A percentile compares a stretch with the other conserved stretches of the same genome.
These are phyloP conservation scores for Oscheius sp. DNA, from an alignment of 2,888 invertebrate species.

Conservation along the genomic window DNA sequence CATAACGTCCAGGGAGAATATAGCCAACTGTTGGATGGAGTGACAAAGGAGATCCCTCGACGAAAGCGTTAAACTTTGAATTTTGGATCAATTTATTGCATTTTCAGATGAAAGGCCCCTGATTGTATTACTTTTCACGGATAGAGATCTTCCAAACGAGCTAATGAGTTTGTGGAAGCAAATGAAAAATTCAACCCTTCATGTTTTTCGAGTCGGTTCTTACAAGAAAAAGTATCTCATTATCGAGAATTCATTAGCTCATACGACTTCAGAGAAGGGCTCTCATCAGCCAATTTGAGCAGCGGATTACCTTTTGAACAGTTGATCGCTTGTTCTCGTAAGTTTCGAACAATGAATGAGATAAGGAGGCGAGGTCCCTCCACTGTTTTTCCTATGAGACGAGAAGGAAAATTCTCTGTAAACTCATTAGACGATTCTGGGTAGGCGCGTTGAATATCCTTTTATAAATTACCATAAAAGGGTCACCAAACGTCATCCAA, in stretches of 20 bases:
- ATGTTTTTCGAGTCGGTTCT: constrained; percentile 46
- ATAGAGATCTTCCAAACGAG: constrained; percentile 34
- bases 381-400: not conserved
- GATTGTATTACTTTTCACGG: constrained; percentile 45
- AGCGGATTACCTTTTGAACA: constrained; percentile 38
- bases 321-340: constrained; percentile 35
- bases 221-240: constrained; percentile 21
- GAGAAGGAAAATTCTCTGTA: not conserved
- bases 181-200: constrained; percentile 35
- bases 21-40: constrained; percentile 38
- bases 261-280: no score
- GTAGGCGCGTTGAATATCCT: no score
- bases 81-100: no score
- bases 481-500: constrained; percentile 2
- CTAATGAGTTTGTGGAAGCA: constrained; percentile 39
- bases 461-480: no score
- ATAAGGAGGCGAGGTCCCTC: not conserved
- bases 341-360: not conserved
- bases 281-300: constrained; percentile 12
- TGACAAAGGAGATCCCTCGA: constrained; percentile 36
- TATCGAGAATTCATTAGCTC: not conserved
- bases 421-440: not conserved
- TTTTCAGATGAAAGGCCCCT: constrained; percentile 35
- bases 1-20: constrained; percentile 38
- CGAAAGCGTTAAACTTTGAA: constrained; percentile 9